Evolutionary conservation across 2,888 invertebrate species (phyloP), one percentile per base, ranked within the genome.

Genomic region (Dermolepida albohirtum): DNA sequence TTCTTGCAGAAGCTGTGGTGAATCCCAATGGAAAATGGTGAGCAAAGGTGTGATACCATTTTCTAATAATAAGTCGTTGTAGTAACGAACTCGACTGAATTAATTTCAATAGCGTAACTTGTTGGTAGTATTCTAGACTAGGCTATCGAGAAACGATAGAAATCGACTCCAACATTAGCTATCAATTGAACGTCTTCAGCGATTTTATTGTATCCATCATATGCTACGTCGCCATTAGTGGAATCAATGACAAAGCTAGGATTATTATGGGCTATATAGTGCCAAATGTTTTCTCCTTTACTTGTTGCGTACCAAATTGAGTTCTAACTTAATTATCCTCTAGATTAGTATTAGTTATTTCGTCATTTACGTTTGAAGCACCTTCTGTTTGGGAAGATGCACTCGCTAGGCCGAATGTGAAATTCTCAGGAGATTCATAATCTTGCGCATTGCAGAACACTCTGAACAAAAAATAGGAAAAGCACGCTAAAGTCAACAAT

Each of bases 231-330:
- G 0, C 87, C 91, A 39, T 85, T 89, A n/a, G 82, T 79, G 47
- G 82, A 82, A 75, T 90, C 88, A 59, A 81, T 82, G 0, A 91
- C 84, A 0, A 84, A 75, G 1, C 88, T 85, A 0, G 87, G 85
- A 11, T 64, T 50, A 5, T 78, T 76, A 73, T 89, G 89, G 0
- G 88, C 87, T 74, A 89, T 88, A 8, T 83, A 84, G 78, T 92
- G 92, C 92, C 91, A 92, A 16, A 90, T 88, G 75, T 86, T 89
- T 74, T 87, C 87, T 1, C 88, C 86, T 82, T 89, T 90, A 8
- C 87, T 89, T 89, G 73, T 17, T 82, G 5, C 6, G 29, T 29
- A 64, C 27, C 6, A 62, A n/a, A n/a, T n/a, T n/a, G n/a, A n/a
- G n/a, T n/a, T n/a, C n/a, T n/a, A n/a, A n/a, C n/a, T n/a, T n/a